Evolutionary conservation across 1,140 invertebrate genomes (phyloP).

Genomic region (Cydia strobilella): DNA sequence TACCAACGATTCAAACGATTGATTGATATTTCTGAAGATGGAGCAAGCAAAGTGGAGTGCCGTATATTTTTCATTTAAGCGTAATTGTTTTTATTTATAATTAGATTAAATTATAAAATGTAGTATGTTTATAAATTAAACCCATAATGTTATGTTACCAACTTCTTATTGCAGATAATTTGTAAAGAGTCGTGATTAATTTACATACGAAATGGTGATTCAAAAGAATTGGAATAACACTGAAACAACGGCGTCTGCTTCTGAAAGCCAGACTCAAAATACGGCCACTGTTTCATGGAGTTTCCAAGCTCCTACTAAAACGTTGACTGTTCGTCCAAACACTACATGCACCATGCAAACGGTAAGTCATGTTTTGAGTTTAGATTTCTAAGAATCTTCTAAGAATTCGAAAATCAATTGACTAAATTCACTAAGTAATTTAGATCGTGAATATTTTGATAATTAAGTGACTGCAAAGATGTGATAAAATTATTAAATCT

Average conservation of each 20-base stretch:
- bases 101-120: not conserved
- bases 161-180: not conserved
- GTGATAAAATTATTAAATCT: not conserved
- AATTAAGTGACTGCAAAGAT: not conserved
- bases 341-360: conserved; percentile 58
- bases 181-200: not conserved
- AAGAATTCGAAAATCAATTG: not conserved
- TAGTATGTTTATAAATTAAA: not conserved
- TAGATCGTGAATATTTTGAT: too few relatives aligned
- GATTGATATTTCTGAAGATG: conserved; percentile 22
- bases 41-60: conserved; percentile 7
- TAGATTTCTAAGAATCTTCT: not conserved
- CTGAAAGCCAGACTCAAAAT: conserved; percentile 42
- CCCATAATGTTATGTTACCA: not conserved
- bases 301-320: conserved; percentile 59
- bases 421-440: not conserved
- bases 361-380: conserved; percentile 46
- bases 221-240: conserved; percentile 67
- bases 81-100: conserved; percentile 15
- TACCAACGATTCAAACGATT: too few relatives aligned
- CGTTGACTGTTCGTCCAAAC: conserved; percentile 52
- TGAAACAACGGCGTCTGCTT: conserved; percentile 47
- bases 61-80: not conserved
- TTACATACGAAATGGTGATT: conserved; percentile 65
- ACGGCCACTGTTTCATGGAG: conserved; percentile 56